Evolutionary conservation across 2,113 vertebrate genomes (phyloP), one percentile per base, ranked within the genome.

Genomic region (Chascanopsetta lugubris): DNA sequence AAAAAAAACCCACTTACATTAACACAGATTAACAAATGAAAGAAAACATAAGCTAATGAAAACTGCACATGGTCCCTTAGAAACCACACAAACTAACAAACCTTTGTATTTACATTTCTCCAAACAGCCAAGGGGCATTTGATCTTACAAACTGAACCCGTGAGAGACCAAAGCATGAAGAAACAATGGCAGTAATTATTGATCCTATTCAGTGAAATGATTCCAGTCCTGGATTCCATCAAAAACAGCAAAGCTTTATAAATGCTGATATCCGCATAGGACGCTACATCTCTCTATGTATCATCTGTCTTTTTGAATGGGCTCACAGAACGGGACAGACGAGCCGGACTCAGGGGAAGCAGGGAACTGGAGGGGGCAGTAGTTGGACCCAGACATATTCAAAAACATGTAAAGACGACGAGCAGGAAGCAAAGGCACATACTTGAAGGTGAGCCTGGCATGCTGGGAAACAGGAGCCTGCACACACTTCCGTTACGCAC

Each of bases 401-500:
- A 42, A 38, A 38, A 15, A 38, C 13, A 38, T 5, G 11, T 38
- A 38, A 10, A 57, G 25, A 42, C 21, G n/a, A 46, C 4, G 3
- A 20, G 45, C 32, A 0, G 12, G 20, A 48, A 11, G 27, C 6
- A n/a, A 13, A 50, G 4, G 24, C 26, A 34, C 24, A 61, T 22
- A 46, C 13, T 29, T 25, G 51, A 32, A 6, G 57, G 30, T 42
- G 69, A 57, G 73, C 74, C 36, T 62, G 49, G 61, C 34, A 10
- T 49, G 50, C 62, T 67, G 24, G 26, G 59, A 66, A 51, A 20
- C 30, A 34, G n/a, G 20, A 38, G 42, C 20, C 8, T 45, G n/a
- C 15, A 12, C 38, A 13, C 13, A 17, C 38, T n/a, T n/a, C n/a
- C n/a, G n/a, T n/a, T n/a, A 38, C 57, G 61, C 34, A 58, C 34